Evolutionary conservation across 2,797 vertebrate species (phyloP), one percentile per base, ranked within the genome.

Genomic region (Ciconia nigra): DNA sequence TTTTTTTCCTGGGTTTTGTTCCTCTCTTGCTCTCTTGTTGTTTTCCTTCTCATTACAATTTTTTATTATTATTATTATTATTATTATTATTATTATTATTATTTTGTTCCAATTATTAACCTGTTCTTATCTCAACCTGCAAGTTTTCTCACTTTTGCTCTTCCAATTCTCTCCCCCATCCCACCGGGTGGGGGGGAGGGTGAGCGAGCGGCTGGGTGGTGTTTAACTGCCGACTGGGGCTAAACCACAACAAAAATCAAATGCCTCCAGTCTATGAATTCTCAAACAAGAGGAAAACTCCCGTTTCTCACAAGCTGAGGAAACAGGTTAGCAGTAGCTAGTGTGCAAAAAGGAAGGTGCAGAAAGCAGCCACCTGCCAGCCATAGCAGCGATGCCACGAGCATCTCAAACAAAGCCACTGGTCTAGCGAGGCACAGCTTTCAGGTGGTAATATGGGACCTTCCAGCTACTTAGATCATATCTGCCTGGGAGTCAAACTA

Each of bases 351-450:
- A 49, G 42, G 49, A 29, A 51, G 39, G 39, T 3, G 16, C 39
- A 76, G 44, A 49, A 58, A 77, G 81, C 66, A 78, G 66, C 33
- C 15, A 29, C n/a, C 41, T 47, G 57, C 29, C 84, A 88, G 62
- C 46, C 15, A 3, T 0, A 49, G 24, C 59, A 69, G 49, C 0
- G 0, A 37, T 17, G 51, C 21, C 69, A 62, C 0, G 0, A 65
- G 46, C 61, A 47, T 49, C 55, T 52, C 17, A 8, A 80, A 63
- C 21, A 35, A 63, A 76, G 54, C 35, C 54, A 42, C 33, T 1
- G 12, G 35, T 21, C 41, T 10, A n/a, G n/a, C 3, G 4, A 47
- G 49, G n/a, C 18, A 13, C 28, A 80, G 35, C 58, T 49, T 54
- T 35, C 55, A 69, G n/a, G 26, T 14, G 39, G 46, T 19, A 72